Evolutionary conservation across 2,888 invertebrate genomes (phyloP), one percentile per base, ranked within the genome.

Genomic region (Stenodema calcarata): DNA sequence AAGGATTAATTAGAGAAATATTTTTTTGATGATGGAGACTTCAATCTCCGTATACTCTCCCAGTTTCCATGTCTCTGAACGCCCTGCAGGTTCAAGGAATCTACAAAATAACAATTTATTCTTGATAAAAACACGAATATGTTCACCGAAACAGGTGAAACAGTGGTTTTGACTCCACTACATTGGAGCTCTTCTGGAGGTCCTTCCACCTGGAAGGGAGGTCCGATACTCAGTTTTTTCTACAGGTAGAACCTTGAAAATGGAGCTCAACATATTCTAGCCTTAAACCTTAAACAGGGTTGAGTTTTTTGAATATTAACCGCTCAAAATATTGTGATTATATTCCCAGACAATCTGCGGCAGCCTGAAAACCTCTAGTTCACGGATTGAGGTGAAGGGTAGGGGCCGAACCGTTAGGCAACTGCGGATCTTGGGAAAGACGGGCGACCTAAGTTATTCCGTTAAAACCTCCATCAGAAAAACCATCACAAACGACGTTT

Each of bases 341-440:
- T 35, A 35, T 35, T 6, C 16, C 16, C 50, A 50, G n/a, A n/a
- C n/a, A 0, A 16, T 50, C n/a, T n/a, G 6, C 4, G 50, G n/a
- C 1, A n/a, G 28, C 12, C 27, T 70, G 70, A 70, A 70, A 70
- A 18, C 18, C 28, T 70, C 14, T 27, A 14, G 30, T 41, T 18
- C 41, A 16, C 42, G 41, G 18, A 76, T 76, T 35, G 70, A 41
- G 41, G 75, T 41, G 75, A 41, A 76, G 41, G 75, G 75, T 76
- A 76, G 75, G 75, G 75, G 41, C 70, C 75, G 75, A 35, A 30
- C 75, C 75, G 75, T 76, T 76, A 76, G 75, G 75, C 75, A 76
- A 76, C 75, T 28, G 75, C 27, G 70, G 70, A 76, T 41, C 41
- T 76, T 76, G 75, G 35, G 75, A 3, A 76, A 76, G n/a, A 14